Evolutionary conservation across 2,797 vertebrate species (phyloP), one percentile per base, ranked within the genome.

Genomic region (Anniella stebbinsi): DNA sequence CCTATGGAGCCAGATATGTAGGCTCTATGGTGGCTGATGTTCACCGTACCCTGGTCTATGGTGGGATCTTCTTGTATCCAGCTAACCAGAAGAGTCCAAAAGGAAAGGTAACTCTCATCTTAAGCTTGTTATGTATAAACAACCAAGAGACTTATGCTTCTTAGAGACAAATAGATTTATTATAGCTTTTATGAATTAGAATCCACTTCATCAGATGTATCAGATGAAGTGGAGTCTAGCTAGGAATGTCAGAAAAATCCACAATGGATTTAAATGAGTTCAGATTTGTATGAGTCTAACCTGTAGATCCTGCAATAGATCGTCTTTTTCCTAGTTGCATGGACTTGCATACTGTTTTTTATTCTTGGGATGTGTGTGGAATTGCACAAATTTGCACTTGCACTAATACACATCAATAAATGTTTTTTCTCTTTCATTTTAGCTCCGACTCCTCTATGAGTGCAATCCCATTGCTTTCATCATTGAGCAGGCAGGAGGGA

Each of bases 21-120:
- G 99, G 99, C 48, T 99, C 99, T 9, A 99, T 99, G 99, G 99
- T 99, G 38, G 98, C 99, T 38, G 99, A 99, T 38, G 93, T 99
- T 91, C 99, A 99, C 92, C 98, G 98, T 41, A 99, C 99, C 36
- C 94, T 99, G 87, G 98, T 98, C 88, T 99, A 99, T 38, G 99
- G 99, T 83, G 99, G 99, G 28, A 99, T 99, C 96, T 99, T 99
- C 97, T 95, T 99, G 98, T 99, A 99, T 94, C 99, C 99, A 17
- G 99, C 98, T 92, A 99, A 99, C 88, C 98, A 99, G 97, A 99
- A 99, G 96, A 99, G 97, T 92, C 99, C 99, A 9, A 99, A 99
- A 93, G 99, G 99, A 97, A 99, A 99, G 98, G 98, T 99, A 97
- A 94, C 76, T 0, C 1, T 85, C 38, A 86, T 93, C 45, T 30